Evolutionary conservation across 2,113 vertebrate species (phyloP), one percentile per base, ranked within the genome.

Genomic region (Elephantulus edwardii): DNA sequence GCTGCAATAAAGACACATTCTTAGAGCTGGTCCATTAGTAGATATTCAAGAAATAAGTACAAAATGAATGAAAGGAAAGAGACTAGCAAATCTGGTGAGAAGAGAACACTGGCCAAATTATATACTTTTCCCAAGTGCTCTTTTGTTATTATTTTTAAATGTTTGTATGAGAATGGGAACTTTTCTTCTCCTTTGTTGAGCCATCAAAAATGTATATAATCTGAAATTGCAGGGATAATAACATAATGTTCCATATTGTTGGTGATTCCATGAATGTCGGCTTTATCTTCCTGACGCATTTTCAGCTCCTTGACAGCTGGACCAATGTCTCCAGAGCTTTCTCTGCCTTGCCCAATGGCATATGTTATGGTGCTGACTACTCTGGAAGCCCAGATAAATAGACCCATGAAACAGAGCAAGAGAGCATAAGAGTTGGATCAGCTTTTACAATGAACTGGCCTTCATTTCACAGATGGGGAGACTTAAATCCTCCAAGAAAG

Each of bases 131-230:
- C 30, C 66, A 78, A 76, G 71, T 33, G 38, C 56, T 83, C 38
- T 46, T 75, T 75, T 78, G 19, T 71, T n/a, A 8, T 50, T 42
- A 13, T 77, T 66, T 66, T n/a, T n/a, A n/a, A n/a, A n/a, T n/a
- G n/a, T n/a, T n/a, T 90, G 56, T 74, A 84, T 38, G 46, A 80
- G 72, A 86, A 77, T 7, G 56, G 79, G 40, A 42, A 38, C 22
- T 42, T 82, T 89, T 89, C 66, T 83, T 86, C n/a, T 82, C 38
- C 62, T 68, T 93, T 87, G 77, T 38, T 77, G 82, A 83, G 83
- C 76, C 46, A 80, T 83, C 14, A 90, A 58, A 66, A 90, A 82
- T 50, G 87, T 70, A 86, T 71, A 79, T 75, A 70, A 83, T 72
- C 64, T 58, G 80, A 83, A 80, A 88, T 26, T 60, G 71, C 71